Evolutionary conservation across 2,888 invertebrate species (phyloP).

Genomic region (Netelia melanura): DNA sequence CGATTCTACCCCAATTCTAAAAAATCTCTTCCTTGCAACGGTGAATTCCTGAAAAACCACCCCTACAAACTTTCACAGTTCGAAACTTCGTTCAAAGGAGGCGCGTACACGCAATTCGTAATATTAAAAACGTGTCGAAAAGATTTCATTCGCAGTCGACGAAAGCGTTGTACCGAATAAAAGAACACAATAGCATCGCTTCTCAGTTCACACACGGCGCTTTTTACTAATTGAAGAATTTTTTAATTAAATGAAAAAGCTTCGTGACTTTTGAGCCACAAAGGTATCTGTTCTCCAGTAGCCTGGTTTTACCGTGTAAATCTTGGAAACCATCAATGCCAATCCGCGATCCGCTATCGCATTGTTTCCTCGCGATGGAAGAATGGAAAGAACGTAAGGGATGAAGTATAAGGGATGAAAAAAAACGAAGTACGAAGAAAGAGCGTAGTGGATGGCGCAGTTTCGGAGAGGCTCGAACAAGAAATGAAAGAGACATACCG

Average conservation of each 20-base stretch:
- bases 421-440: constrained; percentile 9
- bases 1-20: not conserved
- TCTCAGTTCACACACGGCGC: too few relatives aligned
- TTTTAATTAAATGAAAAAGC: constrained; percentile 45
- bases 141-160: too few relatives aligned
- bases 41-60: not conserved
- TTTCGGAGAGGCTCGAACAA: constrained; percentile 54
- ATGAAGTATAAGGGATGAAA: not conserved
- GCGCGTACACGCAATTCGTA: too few relatives aligned
- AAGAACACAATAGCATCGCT: too few relatives aligned
- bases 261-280: too few relatives aligned
- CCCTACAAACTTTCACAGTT: too few relatives aligned
- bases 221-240: constrained; percentile 55
- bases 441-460: constrained; percentile 16
- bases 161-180: too few relatives aligned
- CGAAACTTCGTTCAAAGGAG: too few relatives aligned
- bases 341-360: not conserved
- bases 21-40: not conserved
- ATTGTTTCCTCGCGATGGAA: not conserved
- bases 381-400: not conserved
- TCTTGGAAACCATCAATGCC: not conserved
- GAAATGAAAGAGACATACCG: constrained; percentile 43
- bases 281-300: too few relatives aligned
- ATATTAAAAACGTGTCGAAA: too few relatives aligned
- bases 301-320: too few relatives aligned